phyloP scores from a whole-genome alignment of 2,797 vertebrate species.

The Oryzias dopingdopingensis region DNA sequence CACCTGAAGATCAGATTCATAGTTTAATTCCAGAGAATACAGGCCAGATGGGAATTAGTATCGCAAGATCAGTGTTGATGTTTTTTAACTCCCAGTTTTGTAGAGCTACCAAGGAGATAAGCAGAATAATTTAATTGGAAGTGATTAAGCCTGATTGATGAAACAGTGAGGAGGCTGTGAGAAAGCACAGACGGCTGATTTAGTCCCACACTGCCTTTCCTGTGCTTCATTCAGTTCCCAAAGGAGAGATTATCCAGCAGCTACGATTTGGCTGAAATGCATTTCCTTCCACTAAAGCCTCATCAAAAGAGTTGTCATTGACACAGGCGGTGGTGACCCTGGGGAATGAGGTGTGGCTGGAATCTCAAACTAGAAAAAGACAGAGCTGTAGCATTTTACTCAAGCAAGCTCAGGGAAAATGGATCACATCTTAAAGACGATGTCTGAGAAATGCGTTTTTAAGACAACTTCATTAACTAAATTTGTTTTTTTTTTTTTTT shows the following conservation, averaged over 20 bases:
- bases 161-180: conserved; percentile 18
- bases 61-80: conserved; percentile 20
- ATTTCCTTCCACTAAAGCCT: conserved; percentile 19
- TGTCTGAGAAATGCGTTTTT: no score
- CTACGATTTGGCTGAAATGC: conserved; percentile 27
- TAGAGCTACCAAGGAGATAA: conserved; percentile 19
- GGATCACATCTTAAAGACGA: no score
- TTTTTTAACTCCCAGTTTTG: conserved; percentile 16
- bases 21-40: no score
- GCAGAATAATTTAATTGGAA: conserved; percentile 37
- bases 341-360: not conserved
- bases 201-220: conserved; percentile 1
- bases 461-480: no score
- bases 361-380: not conserved
- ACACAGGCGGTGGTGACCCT: conserved; percentile 4
- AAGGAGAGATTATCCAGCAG: conserved; percentile 31
- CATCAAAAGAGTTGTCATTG: conserved; percentile 30
- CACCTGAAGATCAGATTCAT: no score
- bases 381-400: not conserved
- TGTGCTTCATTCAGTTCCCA: conserved; percentile 34
- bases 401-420: not conserved
- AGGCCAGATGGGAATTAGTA: not conserved
- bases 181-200: conserved; percentile 3
- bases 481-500: no score
- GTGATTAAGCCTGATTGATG: conserved; percentile 66